Evolutionary conservation across 2,797 vertebrate genomes (phyloP), one percentile per base, ranked within the genome.

Genomic region (Furcifer pardalis): DNA sequence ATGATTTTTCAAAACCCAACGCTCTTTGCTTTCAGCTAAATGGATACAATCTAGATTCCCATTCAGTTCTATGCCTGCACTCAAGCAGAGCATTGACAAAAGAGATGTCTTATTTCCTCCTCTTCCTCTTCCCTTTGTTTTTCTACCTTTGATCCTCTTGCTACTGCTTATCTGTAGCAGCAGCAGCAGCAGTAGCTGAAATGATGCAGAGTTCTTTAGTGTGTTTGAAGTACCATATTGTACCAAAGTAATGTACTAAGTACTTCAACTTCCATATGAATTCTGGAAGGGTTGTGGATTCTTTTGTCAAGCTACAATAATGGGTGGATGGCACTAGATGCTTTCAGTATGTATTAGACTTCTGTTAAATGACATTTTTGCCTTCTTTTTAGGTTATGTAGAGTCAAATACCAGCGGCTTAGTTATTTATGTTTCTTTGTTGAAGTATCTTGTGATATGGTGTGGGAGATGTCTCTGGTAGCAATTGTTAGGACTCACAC

Each of bases 151-250:
- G 46, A 5, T 78, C 25, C 56, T 44, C 32, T 10, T 40, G 72
- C 27, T 86, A 63, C 30, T 84, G 17, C 60, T 81, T 75, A 42
- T 59, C 40, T 71, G 63, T 59, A 63, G 0, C 10, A 42, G 30
- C 63, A 72, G 52, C 65, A 49, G 0, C 1, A 42, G 30, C 63
- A 72, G 52, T 60, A 49, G 0, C 1, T 23, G 1, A 6, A 4
- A 7, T 12, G 15, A 19, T 77, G 30, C 19, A 82, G 81, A 27
- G 8, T 65, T 86, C 52, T 71, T 40, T 21, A 23, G 52, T 25
- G 23, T 0, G 13, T 9, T 27, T 79, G 9, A 7, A 23, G 19
- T 62, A 0, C 44, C 46, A 0, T 0, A 12, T n/a, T 35, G 2
- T 13, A 17, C 19, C 37, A 3, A 2, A 59, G 71, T 59, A 13